These are phyloP conservation scores for Thecocarcelia acutangulata DNA, from an alignment of 2,888 invertebrate genomes.

Conservation along the genomic window DNA sequence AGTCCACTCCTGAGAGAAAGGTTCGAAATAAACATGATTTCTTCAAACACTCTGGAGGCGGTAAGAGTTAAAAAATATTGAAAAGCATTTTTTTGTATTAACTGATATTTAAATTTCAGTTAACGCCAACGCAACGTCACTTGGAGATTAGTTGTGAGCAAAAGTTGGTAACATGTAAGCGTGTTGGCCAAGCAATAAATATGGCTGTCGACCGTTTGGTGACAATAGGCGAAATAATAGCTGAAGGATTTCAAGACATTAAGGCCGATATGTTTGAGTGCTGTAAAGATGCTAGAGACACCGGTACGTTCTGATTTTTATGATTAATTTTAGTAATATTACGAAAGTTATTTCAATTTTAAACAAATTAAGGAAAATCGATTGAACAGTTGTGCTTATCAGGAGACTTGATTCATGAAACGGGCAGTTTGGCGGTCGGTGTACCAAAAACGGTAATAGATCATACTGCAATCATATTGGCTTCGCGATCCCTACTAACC, in stretches of 20 bases:
- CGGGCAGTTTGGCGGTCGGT: conserved; percentile 77
- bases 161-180: conserved; percentile 77
- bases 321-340: not conserved
- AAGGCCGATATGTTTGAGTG: conserved; percentile 99
- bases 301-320: conserved; percentile 84
- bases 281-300: conserved; percentile 96
- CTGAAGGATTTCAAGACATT: conserved; percentile 98
- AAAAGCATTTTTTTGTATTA: not conserved
- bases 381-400: conserved; percentile 92
- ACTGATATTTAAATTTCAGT: conserved; percentile 9
- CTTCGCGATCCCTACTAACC: conserved; percentile 95
- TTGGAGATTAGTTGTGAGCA: conserved; percentile 62
- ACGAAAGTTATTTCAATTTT: not conserved
- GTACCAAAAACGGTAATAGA: conserved; percentile 85
- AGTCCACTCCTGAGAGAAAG: not conserved
- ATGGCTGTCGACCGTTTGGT: conserved; percentile 98
- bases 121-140: conserved; percentile 55
- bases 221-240: conserved; percentile 98
- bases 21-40: conserved; percentile 52
- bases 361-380: conserved; percentile 87
- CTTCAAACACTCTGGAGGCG: conserved; percentile 61
- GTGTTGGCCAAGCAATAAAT: conserved; percentile 97
- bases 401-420: conserved; percentile 55
- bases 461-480: conserved; percentile 90
- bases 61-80: conserved; percentile 38